Evolutionary conservation across 2,888 invertebrate species (phyloP), one percentile per base, ranked within the genome.

Genomic region (Caenorhabditis plicata): DNA sequence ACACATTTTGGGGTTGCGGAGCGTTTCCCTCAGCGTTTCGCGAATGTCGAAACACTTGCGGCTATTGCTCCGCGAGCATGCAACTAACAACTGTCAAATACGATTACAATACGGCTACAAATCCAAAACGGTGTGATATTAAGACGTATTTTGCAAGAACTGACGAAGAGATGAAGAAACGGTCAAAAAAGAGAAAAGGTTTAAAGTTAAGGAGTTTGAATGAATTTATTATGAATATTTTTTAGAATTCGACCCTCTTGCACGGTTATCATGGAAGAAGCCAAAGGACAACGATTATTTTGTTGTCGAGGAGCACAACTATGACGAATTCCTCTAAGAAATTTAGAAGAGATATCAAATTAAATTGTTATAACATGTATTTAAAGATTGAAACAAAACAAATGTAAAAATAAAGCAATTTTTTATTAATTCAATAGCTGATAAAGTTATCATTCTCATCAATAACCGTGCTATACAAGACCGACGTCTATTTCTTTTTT

Each of bases 21-120:
- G 68, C 71, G 1, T 71, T 74, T 39, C 76, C 78, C 1, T 71
- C 76, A 40, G 76, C 78, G 1, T 78, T 78, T 47, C 54, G 76
- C n/a, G 72, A 75, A 23, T 77, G 77, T 31, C 58, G 74, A 13
- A 62, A 56, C 29, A 67, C 73, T 9, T 77, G 78, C 53, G 77
- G 78, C 9, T 78, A 73, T 53, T 78, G 78, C 52, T 60, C 69
- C 9, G 58, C 66, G 5, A 67, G 47, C 1, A 65, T 56, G 54
- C 56, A 57, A 42, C 17, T 57, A 27, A 57, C 54, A 20, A 39
- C 49, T 1, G 58, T 68, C 25, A 67, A 56, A 13, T 73, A 68
- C 43, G 57, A 70, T 35, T 60, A 61, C 42, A 38, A 35, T 13
- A 36, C 67, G 23, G 72, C 72, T 8, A 66, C 51, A 1, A 63